Conservation (phyloP, 2,888 invertebrate species). For the Biston stratarius region DNA sequence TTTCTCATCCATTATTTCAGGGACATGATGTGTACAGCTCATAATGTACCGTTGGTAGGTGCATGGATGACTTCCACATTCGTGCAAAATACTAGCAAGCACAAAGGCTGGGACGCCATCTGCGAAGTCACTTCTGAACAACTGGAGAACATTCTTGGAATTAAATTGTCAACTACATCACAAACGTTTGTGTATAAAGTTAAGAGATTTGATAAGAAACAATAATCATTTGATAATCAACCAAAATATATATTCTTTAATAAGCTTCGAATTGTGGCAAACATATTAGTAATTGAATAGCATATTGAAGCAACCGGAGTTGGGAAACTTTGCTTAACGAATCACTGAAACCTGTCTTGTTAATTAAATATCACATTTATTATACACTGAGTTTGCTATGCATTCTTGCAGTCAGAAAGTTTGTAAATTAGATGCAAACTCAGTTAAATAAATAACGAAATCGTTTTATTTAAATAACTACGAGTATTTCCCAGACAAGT, state of each 20-base stretch:
- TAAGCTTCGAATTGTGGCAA: no score
- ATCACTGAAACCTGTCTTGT: slow-evolving; percentile 43
- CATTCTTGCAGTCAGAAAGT: slow-evolving; percentile 6
- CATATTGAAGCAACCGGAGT: slow-evolving; percentile 30
- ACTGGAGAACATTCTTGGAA: slow-evolving; percentile 14
- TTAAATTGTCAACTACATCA: not conserved
- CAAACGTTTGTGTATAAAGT: slow-evolving; percentile 3
- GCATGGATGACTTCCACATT: slow-evolving; percentile 8
- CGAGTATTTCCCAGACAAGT: no score
- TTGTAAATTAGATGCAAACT: not conserved
- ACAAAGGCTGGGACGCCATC: slow-evolving; percentile 7
- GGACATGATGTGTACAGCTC: not conserved
- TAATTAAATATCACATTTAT: slow-evolving; percentile 38
- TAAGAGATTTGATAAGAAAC: not conserved
- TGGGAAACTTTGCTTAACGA: slow-evolving; percentile 42
- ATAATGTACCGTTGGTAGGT: slow-evolving; percentile 6
- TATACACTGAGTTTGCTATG: slow-evolving; percentile 30
- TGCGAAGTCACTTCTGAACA: slow-evolving; percentile 11
- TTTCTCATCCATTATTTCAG: slow-evolving; percentile 1
- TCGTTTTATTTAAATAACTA: not conserved
- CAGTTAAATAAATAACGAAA: not conserved
- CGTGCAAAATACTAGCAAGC: not conserved
- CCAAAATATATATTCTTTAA: no score
- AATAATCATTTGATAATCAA: no score
- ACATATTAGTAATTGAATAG: slow-evolving; percentile 37